Evolutionary conservation across 2,113 vertebrate genomes (phyloP), one percentile per base, ranked within the genome.

Genomic region (Gadus chalcogrammus): DNA sequence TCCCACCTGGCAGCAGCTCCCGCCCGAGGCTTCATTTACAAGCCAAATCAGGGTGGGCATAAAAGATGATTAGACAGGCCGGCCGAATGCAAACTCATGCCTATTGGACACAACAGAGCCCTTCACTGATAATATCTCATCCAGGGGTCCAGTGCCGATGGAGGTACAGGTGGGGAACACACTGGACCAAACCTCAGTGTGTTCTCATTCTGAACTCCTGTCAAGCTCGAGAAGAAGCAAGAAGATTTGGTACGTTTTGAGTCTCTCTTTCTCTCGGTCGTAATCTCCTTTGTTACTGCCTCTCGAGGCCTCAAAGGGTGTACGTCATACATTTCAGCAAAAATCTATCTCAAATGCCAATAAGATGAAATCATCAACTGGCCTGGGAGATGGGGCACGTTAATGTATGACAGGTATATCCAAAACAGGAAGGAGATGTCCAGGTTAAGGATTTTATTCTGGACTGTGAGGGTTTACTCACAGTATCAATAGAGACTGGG

Each of bases 11-110:
- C 72, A 61, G 60, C 65, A 69, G 70, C 67, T 81, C 68, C 73
- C 76, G 13, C 65, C 6, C 17, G 74, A 63, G 73, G 70, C 80
- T 87, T 89, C 74, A 91, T 92, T 92, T 92, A 89, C 92, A 92
- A 91, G 76, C 78, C 91, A 92, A 93, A 93, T 91, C 62, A 77
- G 70, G 77, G 78, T 79, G 82, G 75, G 81, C 74, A 74, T 64
- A 7, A 71, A 76, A 52, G 53, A 71, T 79, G 73, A 72, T 68
- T 75, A 75, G 38, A 84, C 76, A 85, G 73, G 64, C 68, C 61
- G 75, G 78, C 55, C 68, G 72, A 81, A 88, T 84, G 84, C 84
- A 87, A 88, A 85, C 76, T 84, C 65, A 61, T 65, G 64, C 58
- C 70, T 65, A 72, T 63, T 74, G 60, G 69, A 80, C 69, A 84